phyloP scores from a whole-genome alignment of 2,797 vertebrate genomes.

The Xyrichtys novacula region DNA sequence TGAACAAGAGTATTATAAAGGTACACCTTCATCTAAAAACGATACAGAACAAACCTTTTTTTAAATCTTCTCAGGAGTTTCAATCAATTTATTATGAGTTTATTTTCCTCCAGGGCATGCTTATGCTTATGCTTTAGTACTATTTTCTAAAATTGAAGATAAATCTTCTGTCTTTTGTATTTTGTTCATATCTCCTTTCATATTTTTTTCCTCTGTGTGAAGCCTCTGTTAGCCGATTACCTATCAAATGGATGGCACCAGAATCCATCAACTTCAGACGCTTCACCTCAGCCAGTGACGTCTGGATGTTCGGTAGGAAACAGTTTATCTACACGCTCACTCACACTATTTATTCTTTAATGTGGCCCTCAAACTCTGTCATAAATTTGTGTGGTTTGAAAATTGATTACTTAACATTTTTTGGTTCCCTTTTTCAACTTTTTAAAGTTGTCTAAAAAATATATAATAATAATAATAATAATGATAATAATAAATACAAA shows the following conservation, averaged over 20 bases:
- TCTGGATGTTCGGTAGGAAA: slow-evolving; percentile 97
- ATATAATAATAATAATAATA: too few relatives aligned
- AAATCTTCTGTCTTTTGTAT: neutral
- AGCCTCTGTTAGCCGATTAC: slow-evolving; percentile 92
- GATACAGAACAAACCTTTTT: neutral
- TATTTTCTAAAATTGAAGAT: neutral
- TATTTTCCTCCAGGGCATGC: neutral
- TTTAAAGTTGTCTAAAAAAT: too few relatives aligned
- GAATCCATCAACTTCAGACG: slow-evolving; percentile 99
- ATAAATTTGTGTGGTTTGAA: too few relatives aligned
- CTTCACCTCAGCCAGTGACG: slow-evolving; percentile 93
- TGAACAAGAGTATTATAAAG: slow-evolving; percentile 93
- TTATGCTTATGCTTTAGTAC: too few relatives aligned
- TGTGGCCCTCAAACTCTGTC: too few relatives aligned
- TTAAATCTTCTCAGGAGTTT: neutral
- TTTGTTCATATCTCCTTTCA: neutral
- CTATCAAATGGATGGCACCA: slow-evolving; percentile 98
- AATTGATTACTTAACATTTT: too few relatives aligned
- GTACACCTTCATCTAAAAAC: slow-evolving; percentile 28
- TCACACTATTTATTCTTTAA: too few relatives aligned
- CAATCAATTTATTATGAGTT: neutral
- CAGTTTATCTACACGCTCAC: neutral
- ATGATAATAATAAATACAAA: too few relatives aligned
- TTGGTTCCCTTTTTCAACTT: too few relatives aligned
- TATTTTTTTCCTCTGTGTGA: neutral